Conservation (phyloP, 2,113 vertebrate genomes). For the Leucopsar rothschildi region DNA sequence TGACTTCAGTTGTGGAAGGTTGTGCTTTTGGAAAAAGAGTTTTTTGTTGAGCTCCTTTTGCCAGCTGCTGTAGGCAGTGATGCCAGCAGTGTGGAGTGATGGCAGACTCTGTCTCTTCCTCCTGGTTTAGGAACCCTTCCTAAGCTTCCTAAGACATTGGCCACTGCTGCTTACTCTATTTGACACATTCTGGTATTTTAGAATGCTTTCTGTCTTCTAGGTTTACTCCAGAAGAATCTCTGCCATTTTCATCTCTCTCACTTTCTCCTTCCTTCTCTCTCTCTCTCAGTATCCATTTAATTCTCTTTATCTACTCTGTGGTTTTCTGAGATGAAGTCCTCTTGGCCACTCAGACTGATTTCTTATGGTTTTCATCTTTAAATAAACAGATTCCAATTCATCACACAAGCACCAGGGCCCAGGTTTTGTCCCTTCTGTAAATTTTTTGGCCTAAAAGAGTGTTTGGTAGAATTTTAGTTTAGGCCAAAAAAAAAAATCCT, state of each 20-base stretch:
- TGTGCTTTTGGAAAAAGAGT: not conserved
- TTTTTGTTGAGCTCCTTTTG: not conserved
- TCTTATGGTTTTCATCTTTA: not conserved
- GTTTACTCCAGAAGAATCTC: not conserved
- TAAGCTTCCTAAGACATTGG: not conserved
- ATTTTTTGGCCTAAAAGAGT: not conserved
- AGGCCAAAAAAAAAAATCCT: not conserved
- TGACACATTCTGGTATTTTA: not conserved
- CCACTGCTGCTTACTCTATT: not conserved
- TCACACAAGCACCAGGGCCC: not conserved
- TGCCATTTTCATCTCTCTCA: not conserved
- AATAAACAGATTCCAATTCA: not conserved
- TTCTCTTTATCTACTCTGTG: not conserved
- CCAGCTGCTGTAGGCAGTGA: not conserved
- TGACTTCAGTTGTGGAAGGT: not conserved
- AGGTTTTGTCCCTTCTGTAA: not conserved
- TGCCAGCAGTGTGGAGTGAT: not conserved
- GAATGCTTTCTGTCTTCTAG: not conserved
- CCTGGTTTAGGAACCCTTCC: not conserved
- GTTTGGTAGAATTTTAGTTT: not conserved
- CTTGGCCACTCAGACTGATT: not conserved
- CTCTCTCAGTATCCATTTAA: not conserved
- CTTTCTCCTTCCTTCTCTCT: not conserved
- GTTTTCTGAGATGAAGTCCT: not conserved
- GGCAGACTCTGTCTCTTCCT: accelerated